Conservation (phyloP, 2,888 invertebrate genomes). For the Oscheius sp. region DNA sequence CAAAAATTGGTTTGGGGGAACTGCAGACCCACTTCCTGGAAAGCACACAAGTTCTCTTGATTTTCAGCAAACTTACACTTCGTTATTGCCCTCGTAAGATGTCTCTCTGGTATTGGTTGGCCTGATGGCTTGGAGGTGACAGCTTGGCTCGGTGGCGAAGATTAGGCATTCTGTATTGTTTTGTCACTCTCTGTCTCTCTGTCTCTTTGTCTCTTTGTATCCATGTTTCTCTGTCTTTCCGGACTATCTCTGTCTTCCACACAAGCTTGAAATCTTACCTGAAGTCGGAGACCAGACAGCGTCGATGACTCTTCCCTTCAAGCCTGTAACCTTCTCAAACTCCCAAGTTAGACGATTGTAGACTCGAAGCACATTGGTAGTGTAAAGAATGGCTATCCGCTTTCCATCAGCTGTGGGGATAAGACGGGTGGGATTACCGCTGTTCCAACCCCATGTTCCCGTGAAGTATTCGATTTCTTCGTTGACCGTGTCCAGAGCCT, state of each 20-base stretch:
- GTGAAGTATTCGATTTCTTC: slow-evolving; percentile 25
- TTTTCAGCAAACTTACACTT: slow-evolving; percentile 9
- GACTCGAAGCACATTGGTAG: slow-evolving; percentile 18
- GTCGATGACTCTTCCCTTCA: slow-evolving; percentile 27
- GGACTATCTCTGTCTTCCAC: no score
- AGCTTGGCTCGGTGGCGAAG: slow-evolving; percentile 27
- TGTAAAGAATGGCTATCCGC: slow-evolving; percentile 21
- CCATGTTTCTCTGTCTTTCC: no score
- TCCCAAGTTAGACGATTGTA: slow-evolving; percentile 29
- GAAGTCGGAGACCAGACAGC: slow-evolving; percentile 25
- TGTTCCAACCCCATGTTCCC: slow-evolving; percentile 19
- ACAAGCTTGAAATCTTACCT: not conserved
- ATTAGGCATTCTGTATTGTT: not conserved
- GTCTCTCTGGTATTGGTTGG: not conserved
- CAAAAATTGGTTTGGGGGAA: slow-evolving; percentile 17
- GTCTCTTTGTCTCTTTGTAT: no score
- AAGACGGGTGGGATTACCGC: slow-evolving; percentile 6
- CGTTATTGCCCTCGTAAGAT: not conserved
- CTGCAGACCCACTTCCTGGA: slow-evolving; percentile 25
- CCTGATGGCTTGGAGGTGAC: not conserved
- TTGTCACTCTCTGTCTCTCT: no score
- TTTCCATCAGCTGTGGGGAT: slow-evolving; percentile 26
- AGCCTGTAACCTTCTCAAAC: slow-evolving; percentile 7
- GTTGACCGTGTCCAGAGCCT: slow-evolving; percentile 18
- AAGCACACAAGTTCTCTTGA: not conserved